These are phyloP conservation scores for Florisuga fusca DNA, from an alignment of 2,797 vertebrate species.

Conservation along the genomic window DNA sequence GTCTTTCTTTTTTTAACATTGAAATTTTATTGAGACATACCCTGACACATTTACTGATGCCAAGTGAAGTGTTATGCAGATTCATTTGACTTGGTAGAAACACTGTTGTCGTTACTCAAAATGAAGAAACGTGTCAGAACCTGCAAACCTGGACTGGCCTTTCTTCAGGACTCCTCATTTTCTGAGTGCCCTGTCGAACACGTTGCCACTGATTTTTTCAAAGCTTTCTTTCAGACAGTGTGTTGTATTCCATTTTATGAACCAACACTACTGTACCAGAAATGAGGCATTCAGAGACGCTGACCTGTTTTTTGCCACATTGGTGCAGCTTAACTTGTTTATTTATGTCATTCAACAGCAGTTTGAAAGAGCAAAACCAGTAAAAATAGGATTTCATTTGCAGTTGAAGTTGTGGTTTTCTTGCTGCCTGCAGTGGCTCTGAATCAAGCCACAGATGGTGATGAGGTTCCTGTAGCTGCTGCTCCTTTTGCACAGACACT, in stretches of 20 bases:
- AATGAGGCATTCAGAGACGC: neutral
- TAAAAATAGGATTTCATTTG: neutral
- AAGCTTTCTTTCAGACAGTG: neutral
- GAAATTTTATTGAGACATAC: neutral
- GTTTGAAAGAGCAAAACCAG: neutral
- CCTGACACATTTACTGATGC: neutral
- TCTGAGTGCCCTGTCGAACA: neutral
- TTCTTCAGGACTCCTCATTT: neutral
- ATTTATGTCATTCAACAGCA: neutral
- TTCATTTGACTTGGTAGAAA: neutral
- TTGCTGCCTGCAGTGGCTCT: neutral
- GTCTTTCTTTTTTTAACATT: neutral
- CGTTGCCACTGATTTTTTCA: neutral
- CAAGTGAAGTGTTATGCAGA: neutral
- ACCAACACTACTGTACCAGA: neutral
- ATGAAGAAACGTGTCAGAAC: neutral
- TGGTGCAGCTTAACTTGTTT: neutral
- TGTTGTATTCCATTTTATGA: neutral
- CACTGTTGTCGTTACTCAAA: neutral
- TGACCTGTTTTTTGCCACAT: neutral
- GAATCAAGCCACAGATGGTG: slow-evolving; percentile 15
- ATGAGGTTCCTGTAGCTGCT: neutral
- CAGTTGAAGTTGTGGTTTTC: neutral
- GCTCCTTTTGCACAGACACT: neutral
- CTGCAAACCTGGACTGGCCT: neutral